Evolutionary conservation across 2,888 invertebrate genomes (phyloP).

Genomic region (Cataglyphis albicans): DNA sequence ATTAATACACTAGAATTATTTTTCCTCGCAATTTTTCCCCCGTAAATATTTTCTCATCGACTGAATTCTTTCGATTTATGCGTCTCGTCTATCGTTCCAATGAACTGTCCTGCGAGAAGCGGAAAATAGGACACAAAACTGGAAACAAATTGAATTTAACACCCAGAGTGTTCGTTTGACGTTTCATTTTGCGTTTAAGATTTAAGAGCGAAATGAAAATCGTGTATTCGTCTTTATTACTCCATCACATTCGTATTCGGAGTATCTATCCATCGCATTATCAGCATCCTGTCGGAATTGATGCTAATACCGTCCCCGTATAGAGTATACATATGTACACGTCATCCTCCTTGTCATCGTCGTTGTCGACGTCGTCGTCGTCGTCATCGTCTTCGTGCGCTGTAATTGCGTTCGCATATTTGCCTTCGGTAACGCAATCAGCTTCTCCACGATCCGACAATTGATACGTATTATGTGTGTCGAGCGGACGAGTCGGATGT

Average conservation of each 20-base stretch:
- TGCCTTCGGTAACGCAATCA: conserved; percentile 54
- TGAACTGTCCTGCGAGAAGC: background rate
- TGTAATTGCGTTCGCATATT: conserved; percentile 54
- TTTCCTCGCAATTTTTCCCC: background rate
- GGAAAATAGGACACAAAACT: background rate
- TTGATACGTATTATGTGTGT: background rate
- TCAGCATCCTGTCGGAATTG: conserved; percentile 62
- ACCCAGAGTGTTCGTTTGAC: no score
- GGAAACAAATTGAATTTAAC: conserved; percentile 5
- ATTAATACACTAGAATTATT: background rate
- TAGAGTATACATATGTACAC: conserved; percentile 36
- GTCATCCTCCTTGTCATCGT: background rate
- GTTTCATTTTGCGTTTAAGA: background rate
- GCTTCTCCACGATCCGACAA: conserved; percentile 22
- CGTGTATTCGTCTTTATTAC: background rate
- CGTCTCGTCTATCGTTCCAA: background rate
- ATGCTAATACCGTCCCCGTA: conserved; percentile 51
- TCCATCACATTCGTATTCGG: conserved; percentile 19
- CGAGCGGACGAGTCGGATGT: background rate
- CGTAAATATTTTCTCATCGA: background rate
- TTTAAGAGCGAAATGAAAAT: background rate
- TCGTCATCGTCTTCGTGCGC: conserved; percentile 18
- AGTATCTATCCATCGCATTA: conserved; percentile 58
- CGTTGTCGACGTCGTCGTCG: background rate
- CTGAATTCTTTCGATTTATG: background rate